phyloP scores from a whole-genome alignment of 2,113 vertebrate species.

The Todiramphus saurophagus region DNA sequence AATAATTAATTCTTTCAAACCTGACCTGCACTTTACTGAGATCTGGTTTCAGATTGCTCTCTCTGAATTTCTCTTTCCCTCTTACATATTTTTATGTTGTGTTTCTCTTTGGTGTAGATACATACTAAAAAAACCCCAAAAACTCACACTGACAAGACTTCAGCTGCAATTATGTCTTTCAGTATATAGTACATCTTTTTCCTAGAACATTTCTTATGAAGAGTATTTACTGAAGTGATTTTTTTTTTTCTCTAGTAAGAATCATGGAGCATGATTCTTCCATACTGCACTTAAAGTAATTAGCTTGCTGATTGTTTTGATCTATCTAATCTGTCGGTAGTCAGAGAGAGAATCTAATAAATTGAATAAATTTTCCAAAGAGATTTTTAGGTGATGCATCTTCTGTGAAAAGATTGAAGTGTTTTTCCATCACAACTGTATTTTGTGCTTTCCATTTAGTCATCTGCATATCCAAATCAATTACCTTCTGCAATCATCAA shows the following conservation, averaged over 20 bases:
- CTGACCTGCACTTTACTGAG: not conserved
- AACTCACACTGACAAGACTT: not conserved
- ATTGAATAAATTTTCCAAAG: not conserved
- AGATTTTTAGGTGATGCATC: not conserved
- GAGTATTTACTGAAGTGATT: not conserved
- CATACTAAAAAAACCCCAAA: not conserved
- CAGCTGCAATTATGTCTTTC: not conserved
- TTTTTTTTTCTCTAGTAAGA: not conserved
- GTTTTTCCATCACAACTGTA: not conserved
- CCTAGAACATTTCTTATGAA: not conserved
- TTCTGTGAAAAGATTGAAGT: not conserved
- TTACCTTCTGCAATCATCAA: not conserved
- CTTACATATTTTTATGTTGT: not conserved
- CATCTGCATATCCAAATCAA: slow-evolving; percentile 2
- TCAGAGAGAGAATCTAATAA: not conserved
- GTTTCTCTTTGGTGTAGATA: not conserved
- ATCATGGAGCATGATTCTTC: not conserved
- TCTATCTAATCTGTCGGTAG: not conserved
- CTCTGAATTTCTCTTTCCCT: not conserved
- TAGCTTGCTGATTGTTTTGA: slow-evolving; percentile 18
- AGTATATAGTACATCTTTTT: not conserved
- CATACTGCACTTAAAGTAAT: not conserved
- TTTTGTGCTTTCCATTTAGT: not conserved
- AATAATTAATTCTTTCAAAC: not conserved
- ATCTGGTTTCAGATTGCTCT: not conserved